Evolutionary conservation across 1,140 invertebrate species (phyloP), one percentile per base, ranked within the genome.

Genomic region (Theocolax elegans): DNA sequence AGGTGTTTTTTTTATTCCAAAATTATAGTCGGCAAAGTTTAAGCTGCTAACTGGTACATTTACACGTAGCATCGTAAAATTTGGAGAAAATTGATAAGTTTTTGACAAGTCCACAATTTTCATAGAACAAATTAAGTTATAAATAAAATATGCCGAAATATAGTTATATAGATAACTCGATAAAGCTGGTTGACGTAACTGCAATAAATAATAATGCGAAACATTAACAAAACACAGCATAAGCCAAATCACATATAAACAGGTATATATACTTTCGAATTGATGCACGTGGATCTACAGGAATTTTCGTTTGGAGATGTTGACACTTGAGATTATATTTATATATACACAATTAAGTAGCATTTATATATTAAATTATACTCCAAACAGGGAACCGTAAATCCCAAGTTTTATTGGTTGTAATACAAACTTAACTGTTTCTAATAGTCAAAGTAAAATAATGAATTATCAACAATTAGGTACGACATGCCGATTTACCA

Each of bases 211-310:
- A 68, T 46, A 73, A 74, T 75, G 69, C 67, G 66, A 69, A 72
- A 75, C 74, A 78, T 67, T 42, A 75, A 74, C 71, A 73, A 70
- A 74, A 75, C 73, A 79, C 72, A 79, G 77, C 75, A 76, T 73
- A 81, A 79, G 76, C 76, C 75, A 79, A 74, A 74, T 51, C 68
- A 75, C 68, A 80, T 74, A 72, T 63, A 74, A 69, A 76, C 73
- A 76, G 69, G 62, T 73, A 77, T 74, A 68, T 56, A 63, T 54
- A 44, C n/a, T 25, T 21, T 46, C 25, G 13, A 77, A 75, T 62
- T 68, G 59, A 76, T 67, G 68, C 46, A 71, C 60, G 60, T 59
- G 72, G 67, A 13, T 46, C 29, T 54, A 19, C 35, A 48, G 60
- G 53, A 64, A 73, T 70, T 71, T 56, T 71, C 54, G 53, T 56